A percentile compares a stretch with the other conserved stretches of the same genome.
Evolutionary conservation across 2,113 vertebrate species (phyloP).

Genomic region (Aspidoscelis tigris): DNA sequence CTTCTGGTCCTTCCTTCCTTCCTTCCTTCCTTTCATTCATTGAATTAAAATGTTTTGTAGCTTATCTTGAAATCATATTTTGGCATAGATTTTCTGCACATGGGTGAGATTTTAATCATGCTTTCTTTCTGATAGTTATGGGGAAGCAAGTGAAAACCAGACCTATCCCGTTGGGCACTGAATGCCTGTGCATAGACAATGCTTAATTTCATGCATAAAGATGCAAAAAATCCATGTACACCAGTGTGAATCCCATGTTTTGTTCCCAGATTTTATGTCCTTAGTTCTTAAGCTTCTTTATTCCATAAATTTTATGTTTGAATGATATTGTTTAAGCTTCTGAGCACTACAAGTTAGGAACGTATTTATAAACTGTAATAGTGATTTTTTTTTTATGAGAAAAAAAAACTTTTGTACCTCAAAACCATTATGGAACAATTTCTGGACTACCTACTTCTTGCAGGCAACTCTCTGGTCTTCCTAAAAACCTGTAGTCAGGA

Average conservation of each 20-base stretch:
- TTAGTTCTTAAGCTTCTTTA: not conserved
- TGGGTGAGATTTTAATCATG: no score
- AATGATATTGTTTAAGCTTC: not conserved
- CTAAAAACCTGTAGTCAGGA: not conserved
- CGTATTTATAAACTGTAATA: no score
- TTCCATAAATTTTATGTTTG: not conserved
- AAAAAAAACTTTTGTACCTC: no score
- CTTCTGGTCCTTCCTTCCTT: no score
- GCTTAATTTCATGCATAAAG: not conserved
- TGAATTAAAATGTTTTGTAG: not conserved
- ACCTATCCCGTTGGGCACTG: no score
- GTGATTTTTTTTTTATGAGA: no score
- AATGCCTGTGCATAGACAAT: not conserved
- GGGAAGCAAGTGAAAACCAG: no score
- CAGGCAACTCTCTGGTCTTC: not conserved
- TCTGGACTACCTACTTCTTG: not conserved
- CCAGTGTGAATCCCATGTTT: no score
- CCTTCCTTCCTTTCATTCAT: no score
- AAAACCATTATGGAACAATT: not conserved
- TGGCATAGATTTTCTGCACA: not conserved
- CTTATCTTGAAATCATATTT: not conserved
- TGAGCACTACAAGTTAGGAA: no score
- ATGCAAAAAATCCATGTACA: not conserved
- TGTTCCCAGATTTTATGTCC: not conserved
- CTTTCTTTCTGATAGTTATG: not conserved